phyloP scores from a whole-genome alignment of 2,797 vertebrate genomes.

The Myotis myotis region DNA sequence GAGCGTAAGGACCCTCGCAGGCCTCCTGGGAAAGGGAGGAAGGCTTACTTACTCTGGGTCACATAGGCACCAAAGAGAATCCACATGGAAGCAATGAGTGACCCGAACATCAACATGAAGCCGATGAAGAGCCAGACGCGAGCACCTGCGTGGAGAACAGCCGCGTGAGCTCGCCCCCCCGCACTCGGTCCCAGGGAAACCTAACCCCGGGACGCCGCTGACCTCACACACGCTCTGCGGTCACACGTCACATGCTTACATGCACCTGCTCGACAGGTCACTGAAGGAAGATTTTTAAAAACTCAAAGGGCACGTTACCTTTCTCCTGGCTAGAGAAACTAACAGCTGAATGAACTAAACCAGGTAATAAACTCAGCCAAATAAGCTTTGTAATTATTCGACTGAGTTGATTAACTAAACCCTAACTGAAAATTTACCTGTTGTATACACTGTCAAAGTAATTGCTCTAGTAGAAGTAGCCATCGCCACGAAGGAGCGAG shows the following conservation, averaged over 20 bases:
- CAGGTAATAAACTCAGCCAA: neutral
- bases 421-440: neutral
- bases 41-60: conserved; percentile 88
- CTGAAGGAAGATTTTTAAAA: neutral
- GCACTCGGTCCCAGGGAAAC: neutral
- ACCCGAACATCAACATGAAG: conserved; percentile 95
- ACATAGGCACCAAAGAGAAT: conserved; percentile 93
- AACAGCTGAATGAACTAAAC: neutral
- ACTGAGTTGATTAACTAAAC: neutral
- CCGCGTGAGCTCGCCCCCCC: neutral
- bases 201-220: neutral
- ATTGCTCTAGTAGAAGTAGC: neutral
- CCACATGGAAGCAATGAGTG: conserved; percentile 94
- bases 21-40: neutral
- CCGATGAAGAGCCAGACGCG: conserved; percentile 94
- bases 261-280: neutral
- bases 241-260: neutral
- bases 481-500: neutral
- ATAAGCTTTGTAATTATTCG: neutral
- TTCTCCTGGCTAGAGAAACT: neutral
- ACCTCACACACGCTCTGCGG: neutral
- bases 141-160: conserved; percentile 85
- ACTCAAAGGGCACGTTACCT: neutral
- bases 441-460: neutral
- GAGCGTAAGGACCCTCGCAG: neutral